Evolutionary conservation across 2,113 vertebrate species (phyloP).

Genomic region (Coregonus clupeaformis): DNA sequence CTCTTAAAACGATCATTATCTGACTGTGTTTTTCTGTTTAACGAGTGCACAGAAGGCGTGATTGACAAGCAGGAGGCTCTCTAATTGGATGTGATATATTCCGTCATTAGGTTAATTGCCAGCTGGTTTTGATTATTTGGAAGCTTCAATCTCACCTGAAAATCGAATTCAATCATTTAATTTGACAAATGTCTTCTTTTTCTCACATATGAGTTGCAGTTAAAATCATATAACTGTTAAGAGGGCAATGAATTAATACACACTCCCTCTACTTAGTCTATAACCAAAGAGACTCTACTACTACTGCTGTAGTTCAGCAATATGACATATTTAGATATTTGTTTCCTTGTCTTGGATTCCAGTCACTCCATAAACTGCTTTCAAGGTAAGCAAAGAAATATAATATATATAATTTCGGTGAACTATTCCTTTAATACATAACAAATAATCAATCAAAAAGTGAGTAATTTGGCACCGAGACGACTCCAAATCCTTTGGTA

Average conservation of each 20-base stretch:
- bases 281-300: background rate
- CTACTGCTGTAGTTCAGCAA: background rate
- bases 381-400: too few relatives aligned
- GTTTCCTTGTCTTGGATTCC: constrained; percentile 3
- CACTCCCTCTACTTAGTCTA: background rate
- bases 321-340: background rate
- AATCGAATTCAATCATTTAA: constrained; percentile 58
- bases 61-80: constrained; percentile 54
- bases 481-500: constrained; percentile 2
- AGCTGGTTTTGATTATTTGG: constrained; percentile 64
- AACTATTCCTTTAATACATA: background rate
- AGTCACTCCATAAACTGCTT: too few relatives aligned
- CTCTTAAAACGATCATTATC: constrained; percentile 60
- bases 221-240: background rate
- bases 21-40: constrained; percentile 60
- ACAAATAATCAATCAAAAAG: constrained; percentile 15
- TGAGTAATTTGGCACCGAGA: constrained; percentile 1
- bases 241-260: background rate
- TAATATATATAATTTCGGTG: too few relatives aligned
- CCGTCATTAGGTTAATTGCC: constrained; percentile 72
- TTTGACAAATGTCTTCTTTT: constrained; percentile 36
- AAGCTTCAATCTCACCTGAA: constrained; percentile 54
- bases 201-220: background rate
- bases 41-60: constrained; percentile 38
- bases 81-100: constrained; percentile 71